Conservation (phyloP, 53 echinoderm and acorn worm species). For the Temnopleurus reevesii region DNA sequence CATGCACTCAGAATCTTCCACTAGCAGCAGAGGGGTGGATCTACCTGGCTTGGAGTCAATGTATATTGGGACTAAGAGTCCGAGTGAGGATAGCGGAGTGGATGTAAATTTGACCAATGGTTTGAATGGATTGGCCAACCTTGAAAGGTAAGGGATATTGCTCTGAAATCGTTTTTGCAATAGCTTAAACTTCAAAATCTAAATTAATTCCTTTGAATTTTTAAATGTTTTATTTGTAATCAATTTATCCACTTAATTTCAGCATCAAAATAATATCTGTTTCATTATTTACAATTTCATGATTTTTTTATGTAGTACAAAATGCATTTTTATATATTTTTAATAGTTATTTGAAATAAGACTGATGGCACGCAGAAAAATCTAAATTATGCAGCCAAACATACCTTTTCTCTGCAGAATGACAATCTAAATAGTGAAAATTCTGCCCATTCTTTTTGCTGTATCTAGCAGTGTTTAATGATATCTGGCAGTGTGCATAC, state of each 20-base stretch:
- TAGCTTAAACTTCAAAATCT: too few relatives aligned
- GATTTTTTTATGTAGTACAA: too few relatives aligned
- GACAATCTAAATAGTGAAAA: too few relatives aligned
- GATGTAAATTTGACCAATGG: conserved; percentile 68
- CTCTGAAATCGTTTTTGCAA: not conserved
- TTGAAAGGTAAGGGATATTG: conserved; percentile 22
- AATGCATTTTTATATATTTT: too few relatives aligned
- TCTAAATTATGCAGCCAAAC: too few relatives aligned
- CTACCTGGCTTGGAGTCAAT: conserved; percentile 56
- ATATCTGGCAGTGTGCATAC: too few relatives aligned
- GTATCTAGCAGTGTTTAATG: too few relatives aligned
- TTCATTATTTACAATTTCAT: not conserved
- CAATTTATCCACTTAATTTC: not conserved
- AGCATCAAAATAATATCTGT: not conserved
- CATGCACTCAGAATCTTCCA: conserved; percentile 55
- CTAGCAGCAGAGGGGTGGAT: conserved; percentile 61
- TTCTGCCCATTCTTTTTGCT: too few relatives aligned
- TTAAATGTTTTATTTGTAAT: not conserved
- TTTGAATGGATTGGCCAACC: not conserved
- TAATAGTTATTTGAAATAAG: too few relatives aligned
- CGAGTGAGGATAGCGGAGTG: conserved; percentile 96
- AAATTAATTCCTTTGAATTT: not conserved
- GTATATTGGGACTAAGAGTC: conserved; percentile 79
- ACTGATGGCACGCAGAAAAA: too few relatives aligned
- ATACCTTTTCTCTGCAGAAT: too few relatives aligned